Conservation (phyloP, 1,140 invertebrate genomes). For the Frieseomelitta varia region DNA sequence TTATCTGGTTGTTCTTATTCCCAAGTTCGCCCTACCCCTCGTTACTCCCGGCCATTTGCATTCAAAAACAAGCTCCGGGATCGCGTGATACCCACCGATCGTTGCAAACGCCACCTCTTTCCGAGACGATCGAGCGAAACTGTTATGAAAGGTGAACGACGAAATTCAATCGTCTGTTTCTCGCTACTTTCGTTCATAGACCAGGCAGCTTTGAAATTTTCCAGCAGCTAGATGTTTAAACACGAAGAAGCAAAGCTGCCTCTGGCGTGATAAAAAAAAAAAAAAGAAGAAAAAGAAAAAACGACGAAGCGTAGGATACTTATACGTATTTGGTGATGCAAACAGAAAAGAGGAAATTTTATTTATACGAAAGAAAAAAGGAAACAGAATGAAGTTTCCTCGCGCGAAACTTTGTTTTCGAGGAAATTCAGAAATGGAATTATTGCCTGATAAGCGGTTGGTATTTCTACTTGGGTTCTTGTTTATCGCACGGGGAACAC, state of each 20-base stretch:
- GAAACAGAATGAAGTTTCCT: background rate
- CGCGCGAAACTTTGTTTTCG: background rate
- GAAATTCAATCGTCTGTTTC: background rate
- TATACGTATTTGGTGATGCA: background rate
- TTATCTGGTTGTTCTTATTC: background rate
- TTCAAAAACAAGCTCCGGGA: background rate
- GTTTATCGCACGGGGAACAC: background rate
- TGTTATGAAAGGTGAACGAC: background rate
- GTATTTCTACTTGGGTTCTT: background rate
- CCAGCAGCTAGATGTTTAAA: background rate
- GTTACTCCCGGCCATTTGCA: background rate
- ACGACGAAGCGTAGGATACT: background rate
- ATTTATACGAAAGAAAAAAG: background rate
- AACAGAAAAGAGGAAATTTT: background rate
- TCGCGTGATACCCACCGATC: background rate
- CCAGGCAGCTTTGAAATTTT: background rate
- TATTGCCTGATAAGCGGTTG: background rate
- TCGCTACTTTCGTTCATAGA: background rate
- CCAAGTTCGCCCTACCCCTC: background rate
- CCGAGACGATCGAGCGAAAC: background rate
- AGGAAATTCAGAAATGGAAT: background rate
- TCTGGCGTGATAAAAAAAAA: background rate
- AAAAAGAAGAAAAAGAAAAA: too few species aligned
- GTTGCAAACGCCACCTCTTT: background rate
- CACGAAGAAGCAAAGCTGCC: background rate